Base-by-base conservation (phyloP, 2,888 invertebrate species). In the Eristalis arbustorum region DNA sequence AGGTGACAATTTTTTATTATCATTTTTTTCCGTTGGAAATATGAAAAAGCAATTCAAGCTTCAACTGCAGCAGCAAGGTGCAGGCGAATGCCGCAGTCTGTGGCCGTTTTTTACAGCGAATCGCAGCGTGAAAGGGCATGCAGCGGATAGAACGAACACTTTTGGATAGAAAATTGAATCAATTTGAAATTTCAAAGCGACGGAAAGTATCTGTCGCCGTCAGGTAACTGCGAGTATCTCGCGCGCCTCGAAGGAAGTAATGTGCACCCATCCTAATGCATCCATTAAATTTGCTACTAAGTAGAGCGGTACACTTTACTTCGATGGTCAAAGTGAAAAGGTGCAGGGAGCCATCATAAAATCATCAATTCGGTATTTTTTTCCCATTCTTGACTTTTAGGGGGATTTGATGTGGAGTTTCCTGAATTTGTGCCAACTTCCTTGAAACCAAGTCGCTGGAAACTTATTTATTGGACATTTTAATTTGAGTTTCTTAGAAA, bases 111-210 rank as follows among this genome's bases (percentile, higher is more conserved):
- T 42, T 5, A 62, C 22, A 59, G 0, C 25, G 57, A 57, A 31
- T 59, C 31, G 28, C 42, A 42, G 31, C 64, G 34, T 28, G 25
- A 34, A 37, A 37, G 63, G 34, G 40, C 67, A 63, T 49, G 18
- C 8, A 8, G 49, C 18, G 49, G 8, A 18, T 8, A 37, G 18
- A 63, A 34, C 76, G 71, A 57, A 81, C 81, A 72, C 72, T 68
- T 68, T 81, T 31, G 75, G 72, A 68, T 22, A 63, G 62, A 40
- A 78, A 87, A 87, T 87, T 87, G 57, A 87, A 87, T 87, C 74
- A 74, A 67, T 83, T 78, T 62, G 25, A 69, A 77, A 61, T 63
- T 49, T 18, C 49, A 22, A 22, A 73, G 73, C 18, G 69, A 49
- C 11, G 22, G 63, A 23, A 59, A 56, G 56, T n/a, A 18, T 59